Evolutionary conservation across 1,140 invertebrate genomes (phyloP).

Genomic region (Mactra quadrangularis): DNA sequence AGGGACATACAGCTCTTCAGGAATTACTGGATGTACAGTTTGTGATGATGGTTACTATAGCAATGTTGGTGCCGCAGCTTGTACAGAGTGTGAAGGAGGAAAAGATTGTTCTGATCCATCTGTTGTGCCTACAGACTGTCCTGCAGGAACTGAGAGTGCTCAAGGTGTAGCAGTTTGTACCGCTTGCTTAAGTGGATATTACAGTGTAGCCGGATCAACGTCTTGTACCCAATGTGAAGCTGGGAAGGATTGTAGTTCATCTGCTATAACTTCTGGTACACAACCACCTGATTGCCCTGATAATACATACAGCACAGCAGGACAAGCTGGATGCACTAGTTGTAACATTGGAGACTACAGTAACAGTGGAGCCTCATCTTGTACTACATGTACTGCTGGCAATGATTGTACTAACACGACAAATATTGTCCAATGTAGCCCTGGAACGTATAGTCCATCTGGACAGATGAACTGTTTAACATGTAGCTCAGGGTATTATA

Average conservation of each 20-base stretch:
- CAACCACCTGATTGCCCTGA: conserved; percentile 45
- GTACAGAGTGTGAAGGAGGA: conserved; percentile 54
- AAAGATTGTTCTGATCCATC: conserved; percentile 35
- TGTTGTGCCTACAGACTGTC: conserved; percentile 30
- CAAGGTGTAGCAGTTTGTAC: conserved; percentile 27
- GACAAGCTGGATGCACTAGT: conserved; percentile 57
- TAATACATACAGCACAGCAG: conserved; percentile 62
- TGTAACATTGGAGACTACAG: conserved; percentile 66
- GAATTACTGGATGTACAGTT: conserved; percentile 51
- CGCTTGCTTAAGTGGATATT: conserved; percentile 63
- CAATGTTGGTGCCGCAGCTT: conserved; percentile 29
- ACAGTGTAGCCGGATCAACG: conserved; percentile 40
- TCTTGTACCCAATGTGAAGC: conserved; percentile 52
- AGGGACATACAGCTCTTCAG: conserved; percentile 60
- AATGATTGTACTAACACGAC: conserved; percentile 60
- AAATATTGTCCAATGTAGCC: conserved; percentile 66
- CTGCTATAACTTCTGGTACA: conserved; percentile 27
- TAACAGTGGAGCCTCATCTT: conserved; percentile 46
- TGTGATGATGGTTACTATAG: conserved; percentile 24
- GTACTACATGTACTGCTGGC: conserved; percentile 64
- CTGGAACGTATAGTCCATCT: conserved; percentile 66
- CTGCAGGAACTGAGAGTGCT: conserved; percentile 61
- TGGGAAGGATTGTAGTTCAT: conserved; percentile 37
- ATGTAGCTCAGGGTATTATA: conserved; percentile 53
- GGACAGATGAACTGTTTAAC: conserved; percentile 58